Evolutionary conservation across 2,797 vertebrate species (phyloP).

Genomic region (Liasis olivaceus): DNA sequence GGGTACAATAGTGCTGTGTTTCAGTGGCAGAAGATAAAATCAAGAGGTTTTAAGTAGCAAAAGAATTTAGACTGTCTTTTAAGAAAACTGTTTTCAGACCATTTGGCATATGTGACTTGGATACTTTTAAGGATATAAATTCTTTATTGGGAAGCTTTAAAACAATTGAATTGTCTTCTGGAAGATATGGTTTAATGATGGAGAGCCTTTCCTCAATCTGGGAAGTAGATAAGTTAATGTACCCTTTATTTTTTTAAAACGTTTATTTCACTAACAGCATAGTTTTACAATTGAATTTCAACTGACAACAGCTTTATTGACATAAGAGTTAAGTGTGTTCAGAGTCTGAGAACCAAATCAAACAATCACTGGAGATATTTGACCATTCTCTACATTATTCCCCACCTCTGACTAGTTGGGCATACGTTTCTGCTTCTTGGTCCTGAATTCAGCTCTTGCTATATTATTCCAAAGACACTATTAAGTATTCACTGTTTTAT

Average conservation of each 20-base stretch:
- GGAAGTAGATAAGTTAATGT: not conserved
- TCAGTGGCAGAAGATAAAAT: constrained; percentile 16
- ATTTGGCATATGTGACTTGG: not conserved
- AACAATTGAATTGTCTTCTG: not conserved
- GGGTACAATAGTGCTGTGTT: not conserved
- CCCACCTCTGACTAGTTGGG: not conserved
- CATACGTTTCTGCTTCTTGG: not conserved
- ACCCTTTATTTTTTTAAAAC: not conserved
- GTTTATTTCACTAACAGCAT: not conserved
- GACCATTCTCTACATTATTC: not conserved
- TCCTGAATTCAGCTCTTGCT: not conserved
- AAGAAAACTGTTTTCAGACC: not conserved
- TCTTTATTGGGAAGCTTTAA: not conserved
- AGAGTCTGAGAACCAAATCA: not conserved
- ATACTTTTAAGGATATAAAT: not conserved
- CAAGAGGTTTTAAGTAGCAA: not conserved
- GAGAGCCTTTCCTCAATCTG: not conserved
- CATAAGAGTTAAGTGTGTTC: not conserved
- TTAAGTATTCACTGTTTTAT: not conserved
- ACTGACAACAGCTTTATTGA: not conserved
- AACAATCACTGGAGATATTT: not conserved
- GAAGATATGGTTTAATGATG: not conserved
- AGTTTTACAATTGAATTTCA: not conserved
- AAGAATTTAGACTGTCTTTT: not conserved
- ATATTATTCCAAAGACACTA: not conserved